Base-by-base conservation (phyloP, 2,113 vertebrate species). In the Labeo rohita region DNA sequence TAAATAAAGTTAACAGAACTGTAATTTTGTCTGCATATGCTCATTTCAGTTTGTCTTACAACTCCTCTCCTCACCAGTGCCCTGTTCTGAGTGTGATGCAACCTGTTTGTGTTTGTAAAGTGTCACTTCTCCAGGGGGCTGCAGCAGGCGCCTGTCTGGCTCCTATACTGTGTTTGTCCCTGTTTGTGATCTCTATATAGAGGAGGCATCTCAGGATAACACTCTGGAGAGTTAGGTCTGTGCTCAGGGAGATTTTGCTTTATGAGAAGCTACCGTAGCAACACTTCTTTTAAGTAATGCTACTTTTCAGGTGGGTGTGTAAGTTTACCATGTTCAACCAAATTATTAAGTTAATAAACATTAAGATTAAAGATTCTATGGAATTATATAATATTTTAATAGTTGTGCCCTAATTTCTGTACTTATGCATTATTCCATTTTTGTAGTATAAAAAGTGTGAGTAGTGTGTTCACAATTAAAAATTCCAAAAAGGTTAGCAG, bases 91-190 rank as follows among this genome's bases (percentile, higher is more conserved):
- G 68, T 36, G 74, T 88, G 84, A 88, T 80, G 84, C 74, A 88
- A 88, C 63, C 21, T 85, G 84, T 88, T 88, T 85, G 76, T 85
- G 76, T 85, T 59, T 49, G 36, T 73, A 61, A 39, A 70, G 66
- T 52, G 12, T 49, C 68, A 68, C 54, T 85, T 72, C 56, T 83
- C 39, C 15, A 79, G 75, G 52, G 28, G 39, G 18, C 34, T 9
- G 6, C 52, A 80, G 54, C 59, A 81, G 83, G 61, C 21, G 61
- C 39, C 68, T 12, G 63, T 72, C 72, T 77, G 72, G 10, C 59
- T 77, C 70, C 23, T 47, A 77, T 15, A 84, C n/a, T 66, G 70
- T 34, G 70, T 61, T 61, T 63, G 16, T 79, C 39, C 59, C 78
- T 81, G 78, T 50, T 61, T 72, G 74, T 39, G 12, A 47, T 77